A percentile compares a stretch with the other conserved stretches of the same genome.
These are phyloP conservation scores for Caranx melampygus DNA, from an alignment of 2,113 vertebrate species.

Conservation along the genomic window DNA sequence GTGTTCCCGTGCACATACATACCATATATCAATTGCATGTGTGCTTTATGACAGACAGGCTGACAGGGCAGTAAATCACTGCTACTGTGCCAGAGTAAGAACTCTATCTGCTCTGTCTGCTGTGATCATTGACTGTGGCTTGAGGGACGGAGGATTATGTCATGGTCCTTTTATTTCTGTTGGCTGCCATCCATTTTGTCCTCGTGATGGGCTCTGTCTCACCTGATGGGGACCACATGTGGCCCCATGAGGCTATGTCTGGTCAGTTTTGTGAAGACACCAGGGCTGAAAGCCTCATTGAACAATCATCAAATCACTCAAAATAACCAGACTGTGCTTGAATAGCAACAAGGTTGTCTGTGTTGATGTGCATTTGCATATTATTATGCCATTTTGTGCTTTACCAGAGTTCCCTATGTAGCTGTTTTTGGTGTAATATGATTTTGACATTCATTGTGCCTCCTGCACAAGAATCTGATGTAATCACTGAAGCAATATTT, in stretches of 20 bases:
- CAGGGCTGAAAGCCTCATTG: slow-evolving; percentile 4
- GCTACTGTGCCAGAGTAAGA: slow-evolving; percentile 41
- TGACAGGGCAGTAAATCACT: slow-evolving; percentile 56
- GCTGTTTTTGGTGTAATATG: background rate
- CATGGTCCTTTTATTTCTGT: slow-evolving; percentile 65
- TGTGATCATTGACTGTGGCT: slow-evolving; percentile 24
- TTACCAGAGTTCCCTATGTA: background rate
- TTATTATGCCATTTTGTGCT: background rate
- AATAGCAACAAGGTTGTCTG: slow-evolving; percentile 1
- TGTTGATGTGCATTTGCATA: slow-evolving; percentile 1
- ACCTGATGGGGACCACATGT: slow-evolving; percentile 41
- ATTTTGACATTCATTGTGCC: background rate
- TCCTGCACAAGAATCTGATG: background rate
- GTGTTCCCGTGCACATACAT: slow-evolving; percentile 1
- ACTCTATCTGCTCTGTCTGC: slow-evolving; percentile 32
- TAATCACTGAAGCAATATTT: background rate
- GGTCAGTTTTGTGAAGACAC: slow-evolving; percentile 27
- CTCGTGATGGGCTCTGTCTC: slow-evolving; percentile 34
- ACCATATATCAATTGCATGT: slow-evolving; percentile 41
- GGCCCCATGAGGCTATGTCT: slow-evolving; percentile 36
- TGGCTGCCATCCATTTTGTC: slow-evolving; percentile 49
- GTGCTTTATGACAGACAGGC: slow-evolving; percentile 37
- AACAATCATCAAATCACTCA: slow-evolving; percentile 17
- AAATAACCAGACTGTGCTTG: slow-evolving; percentile 4
- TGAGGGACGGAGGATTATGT: slow-evolving; percentile 56